Evolutionary conservation across 2,888 invertebrate genomes (phyloP).

Genomic region (Parascotia fuliginaria): DNA sequence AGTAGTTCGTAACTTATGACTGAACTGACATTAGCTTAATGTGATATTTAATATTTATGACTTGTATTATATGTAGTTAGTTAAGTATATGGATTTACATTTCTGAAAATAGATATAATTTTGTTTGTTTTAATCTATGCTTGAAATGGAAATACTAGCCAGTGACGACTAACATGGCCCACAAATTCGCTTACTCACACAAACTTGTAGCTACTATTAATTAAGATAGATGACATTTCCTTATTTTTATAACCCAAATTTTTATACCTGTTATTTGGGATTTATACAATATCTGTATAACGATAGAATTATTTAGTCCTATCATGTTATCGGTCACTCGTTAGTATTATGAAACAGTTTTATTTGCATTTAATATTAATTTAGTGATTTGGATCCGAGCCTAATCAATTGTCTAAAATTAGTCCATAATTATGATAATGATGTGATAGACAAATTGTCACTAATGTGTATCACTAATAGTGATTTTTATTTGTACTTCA

Average conservation of each 20-base stretch:
- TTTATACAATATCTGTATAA: constrained; percentile 1
- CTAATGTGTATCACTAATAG: constrained; percentile 39
- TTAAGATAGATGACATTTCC: constrained; percentile 12
- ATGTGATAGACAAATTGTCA: constrained; percentile 58
- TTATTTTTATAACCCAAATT: constrained; percentile 12
- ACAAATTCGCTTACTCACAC: not conserved
- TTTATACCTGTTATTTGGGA: constrained; percentile 5
- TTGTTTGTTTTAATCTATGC: constrained; percentile 50
- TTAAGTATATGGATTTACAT: constrained; percentile 62
- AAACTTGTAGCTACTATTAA: not conserved
- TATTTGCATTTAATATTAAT: constrained; percentile 73
- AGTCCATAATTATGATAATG: constrained; percentile 52
- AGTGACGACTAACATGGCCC: constrained; percentile 17
- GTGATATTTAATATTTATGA: constrained; percentile 85
- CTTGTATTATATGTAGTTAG: constrained; percentile 73
- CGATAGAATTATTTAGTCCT: constrained; percentile 7
- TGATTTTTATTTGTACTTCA: constrained; percentile 34
- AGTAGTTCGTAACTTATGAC: constrained; percentile 75
- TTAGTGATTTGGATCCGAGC: constrained; percentile 68
- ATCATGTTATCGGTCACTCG: constrained; percentile 46
- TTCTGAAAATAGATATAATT: constrained; percentile 55
- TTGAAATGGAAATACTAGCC: constrained; percentile 43
- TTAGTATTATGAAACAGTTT: constrained; percentile 51
- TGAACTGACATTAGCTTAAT: constrained; percentile 83
- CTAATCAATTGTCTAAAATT: constrained; percentile 62